Conservation (phyloP, 2,888 invertebrate species). For the Drosophila picticornis region DNA sequence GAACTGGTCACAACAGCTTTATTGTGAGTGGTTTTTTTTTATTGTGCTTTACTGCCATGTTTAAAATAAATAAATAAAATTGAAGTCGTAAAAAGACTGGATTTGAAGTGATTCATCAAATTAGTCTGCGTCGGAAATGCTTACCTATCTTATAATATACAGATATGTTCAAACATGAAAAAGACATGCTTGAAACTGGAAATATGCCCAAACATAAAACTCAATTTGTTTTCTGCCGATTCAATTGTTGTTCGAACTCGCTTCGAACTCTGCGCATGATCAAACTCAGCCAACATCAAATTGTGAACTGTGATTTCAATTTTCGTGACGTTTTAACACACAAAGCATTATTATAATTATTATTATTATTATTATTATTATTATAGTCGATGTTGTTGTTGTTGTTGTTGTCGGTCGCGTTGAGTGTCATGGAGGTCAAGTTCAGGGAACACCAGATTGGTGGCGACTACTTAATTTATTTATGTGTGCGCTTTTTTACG, state of each 20-base stretch:
- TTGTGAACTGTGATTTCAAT: conserved; percentile 5
- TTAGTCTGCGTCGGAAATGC: not conserved
- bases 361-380: not conserved
- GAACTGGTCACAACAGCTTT: not conserved
- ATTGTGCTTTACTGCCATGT: not conserved
- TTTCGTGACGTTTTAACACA: conserved; percentile 29
- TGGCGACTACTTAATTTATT: conserved; percentile 15
- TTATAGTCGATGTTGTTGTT: conserved; percentile 10
- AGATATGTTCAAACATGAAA: not conserved
- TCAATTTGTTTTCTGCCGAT: not conserved
- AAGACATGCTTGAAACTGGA: not conserved
- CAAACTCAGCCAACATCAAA: conserved; percentile 7
- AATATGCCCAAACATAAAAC: not conserved
- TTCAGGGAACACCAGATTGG: conserved; percentile 68
- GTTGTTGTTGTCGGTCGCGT: conserved; percentile 19
- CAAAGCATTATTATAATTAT: conserved; percentile 10
- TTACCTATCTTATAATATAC: not conserved
- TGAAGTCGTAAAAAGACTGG: not conserved
- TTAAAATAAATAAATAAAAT: too few species aligned
- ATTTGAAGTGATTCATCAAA: not conserved
- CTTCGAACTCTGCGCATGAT: conserved; percentile 30
- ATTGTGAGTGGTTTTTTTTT: not conserved
- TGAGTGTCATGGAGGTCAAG: conserved; percentile 69
- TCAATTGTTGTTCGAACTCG: conserved; percentile 6
- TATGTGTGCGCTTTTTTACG: not conserved